Evolutionary conservation across 2,797 vertebrate genomes (phyloP).

Genomic region (Enteromius unitaeniatus): DNA sequence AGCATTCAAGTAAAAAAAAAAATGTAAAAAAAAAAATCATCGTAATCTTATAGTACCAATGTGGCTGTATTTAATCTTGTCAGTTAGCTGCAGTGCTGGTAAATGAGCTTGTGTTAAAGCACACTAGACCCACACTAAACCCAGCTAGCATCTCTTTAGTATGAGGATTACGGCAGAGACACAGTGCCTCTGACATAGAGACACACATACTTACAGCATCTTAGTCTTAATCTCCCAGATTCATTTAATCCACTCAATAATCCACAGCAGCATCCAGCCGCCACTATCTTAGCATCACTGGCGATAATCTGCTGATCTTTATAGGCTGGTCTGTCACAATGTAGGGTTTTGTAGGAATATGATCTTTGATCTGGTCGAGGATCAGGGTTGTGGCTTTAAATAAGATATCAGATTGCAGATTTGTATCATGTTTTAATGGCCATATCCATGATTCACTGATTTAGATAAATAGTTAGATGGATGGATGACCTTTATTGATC

Average conservation of each 20-base stretch:
- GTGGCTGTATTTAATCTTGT: constrained; percentile 23
- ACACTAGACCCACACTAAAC: constrained; percentile 10
- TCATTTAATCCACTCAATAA: constrained; percentile 54
- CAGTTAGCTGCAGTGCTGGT: constrained; percentile 11
- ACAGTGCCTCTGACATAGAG: constrained; percentile 37
- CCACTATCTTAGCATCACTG: constrained; percentile 44
- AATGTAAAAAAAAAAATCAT: neutral
- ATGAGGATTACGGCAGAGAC: constrained; percentile 42
- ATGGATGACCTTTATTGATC: constrained; percentile 14
- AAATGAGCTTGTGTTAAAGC: constrained; percentile 30
- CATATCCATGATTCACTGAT: constrained; percentile 9
- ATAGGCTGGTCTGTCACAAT: constrained; percentile 13
- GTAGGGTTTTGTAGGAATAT: constrained; percentile 31
- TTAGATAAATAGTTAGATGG: constrained; percentile 12
- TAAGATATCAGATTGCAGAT: constrained; percentile 31
- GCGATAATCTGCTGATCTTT: constrained; percentile 50
- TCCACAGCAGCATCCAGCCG: constrained; percentile 40
- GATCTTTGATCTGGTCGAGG: constrained; percentile 30
- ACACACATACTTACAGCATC: constrained; percentile 52
- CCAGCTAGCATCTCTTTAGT: constrained; percentile 42
- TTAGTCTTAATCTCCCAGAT: constrained; percentile 52
- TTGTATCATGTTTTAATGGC: constrained; percentile 34
- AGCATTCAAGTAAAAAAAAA: neutral
- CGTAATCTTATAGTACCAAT: neutral
- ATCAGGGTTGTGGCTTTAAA: constrained; percentile 39